Evolutionary conservation across 2,113 vertebrate species (phyloP), one percentile per base, ranked within the genome.

Genomic region (Anolis carolinensis): DNA sequence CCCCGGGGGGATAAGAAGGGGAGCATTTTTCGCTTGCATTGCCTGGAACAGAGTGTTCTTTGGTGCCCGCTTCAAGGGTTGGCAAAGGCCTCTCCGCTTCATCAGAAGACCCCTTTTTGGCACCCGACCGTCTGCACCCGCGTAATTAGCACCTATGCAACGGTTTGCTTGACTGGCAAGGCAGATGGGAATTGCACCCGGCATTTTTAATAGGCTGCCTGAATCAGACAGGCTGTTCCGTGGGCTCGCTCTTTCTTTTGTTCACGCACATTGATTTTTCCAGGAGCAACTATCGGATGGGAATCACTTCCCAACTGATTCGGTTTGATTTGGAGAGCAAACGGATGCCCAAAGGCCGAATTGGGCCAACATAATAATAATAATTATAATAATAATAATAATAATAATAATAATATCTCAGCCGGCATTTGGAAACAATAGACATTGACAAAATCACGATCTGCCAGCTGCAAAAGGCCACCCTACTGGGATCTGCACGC

Each of bases 121-220:
- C 77, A 34, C 77, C 84, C 80, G 68, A 62, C n/a, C 59, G 67
- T 86, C 77, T 80, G 68, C 25, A 5, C 77, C 68, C 30, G 10
- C 62, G 71, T 81, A 81, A 86, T 86, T 86, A 86, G 71, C 85
- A 81, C 85, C 44, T 81, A 16, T 14, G 30, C 78, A 86, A 81
- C 70, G 74, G 85, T 67, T 74, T 34, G 9, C 71, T 1, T 13
- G 79, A 25, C 85, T 86, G 55, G 23, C 79, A 4, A 13, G 79
- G 68, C 84, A 86, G 77, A 86, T 86, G 84, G 84, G 23, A 32
- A 80, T 80, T 48, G 80, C 25, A 55, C 68, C 13, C 62, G 77
- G n/a, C 67, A 20, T 80, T 80, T 80, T 62, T 63, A 73, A 73
- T 6, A 23, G 55, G 52, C 30, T 1, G 76, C 67, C 16, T 5